phyloP scores from a whole-genome alignment of 2,797 vertebrate genomes.

The Geotria australis region DNA sequence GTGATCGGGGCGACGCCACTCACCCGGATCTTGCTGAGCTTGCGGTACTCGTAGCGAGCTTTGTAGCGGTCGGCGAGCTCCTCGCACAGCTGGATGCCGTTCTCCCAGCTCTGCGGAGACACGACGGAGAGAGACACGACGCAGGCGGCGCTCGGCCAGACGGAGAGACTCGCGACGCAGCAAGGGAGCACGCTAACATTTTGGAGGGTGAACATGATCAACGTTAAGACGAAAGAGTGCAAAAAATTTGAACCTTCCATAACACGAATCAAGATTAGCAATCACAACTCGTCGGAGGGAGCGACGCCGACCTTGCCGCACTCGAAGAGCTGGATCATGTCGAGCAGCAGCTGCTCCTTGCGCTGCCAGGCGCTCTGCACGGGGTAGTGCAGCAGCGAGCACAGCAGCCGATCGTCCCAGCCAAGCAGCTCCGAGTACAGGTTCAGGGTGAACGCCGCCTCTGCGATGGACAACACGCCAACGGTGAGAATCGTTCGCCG shows the following conservation, averaged over 20 bases:
- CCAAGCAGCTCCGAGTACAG: constrained; percentile 77
- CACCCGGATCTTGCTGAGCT: constrained; percentile 96
- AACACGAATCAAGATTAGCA: too few relatives aligned
- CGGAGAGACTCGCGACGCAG: too few relatives aligned
- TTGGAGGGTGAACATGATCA: too few relatives aligned
- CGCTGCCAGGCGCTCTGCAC: constrained; percentile 96
- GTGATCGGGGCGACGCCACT: constrained; percentile 4
- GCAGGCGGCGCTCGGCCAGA: too few relatives aligned
- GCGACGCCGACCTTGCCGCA: constrained; percentile 44
- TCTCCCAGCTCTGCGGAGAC: constrained; percentile 72
- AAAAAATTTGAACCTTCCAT: too few relatives aligned
- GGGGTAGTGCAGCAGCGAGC: constrained; percentile 85
- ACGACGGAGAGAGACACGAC: constrained; percentile 1
- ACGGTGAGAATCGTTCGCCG: too few relatives aligned
- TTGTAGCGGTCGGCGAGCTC: constrained; percentile 93
- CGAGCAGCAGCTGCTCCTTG: constrained; percentile 83
- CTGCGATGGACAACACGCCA: constrained; percentile 10
- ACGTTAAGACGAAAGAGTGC: too few relatives aligned
- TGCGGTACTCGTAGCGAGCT: constrained; percentile 93
- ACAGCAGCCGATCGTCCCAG: constrained; percentile 68
- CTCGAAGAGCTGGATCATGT: constrained; percentile 89
- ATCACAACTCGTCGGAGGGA: too few relatives aligned
- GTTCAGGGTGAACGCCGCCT: constrained; percentile 76
- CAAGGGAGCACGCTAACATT: too few relatives aligned
- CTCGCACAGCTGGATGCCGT: constrained; percentile 78